Base-by-base conservation (phyloP, 2,888 invertebrate species). In the Campoplex nolae region DNA sequence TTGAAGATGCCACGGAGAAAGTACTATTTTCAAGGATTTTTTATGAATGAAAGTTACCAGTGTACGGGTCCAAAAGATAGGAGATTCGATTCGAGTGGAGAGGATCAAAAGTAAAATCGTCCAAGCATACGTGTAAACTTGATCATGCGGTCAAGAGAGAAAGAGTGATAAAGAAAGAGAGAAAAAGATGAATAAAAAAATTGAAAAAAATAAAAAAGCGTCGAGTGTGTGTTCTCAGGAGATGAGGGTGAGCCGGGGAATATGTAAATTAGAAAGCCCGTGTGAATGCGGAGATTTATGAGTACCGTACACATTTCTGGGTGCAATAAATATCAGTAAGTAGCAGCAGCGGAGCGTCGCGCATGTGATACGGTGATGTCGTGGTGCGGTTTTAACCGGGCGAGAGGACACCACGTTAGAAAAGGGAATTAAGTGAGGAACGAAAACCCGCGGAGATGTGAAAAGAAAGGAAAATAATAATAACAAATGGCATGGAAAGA, bases 211-310 rank as follows among this genome's bases (percentile, higher is more conserved):
- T 75, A 67, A 82, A 88, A 58, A 79, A 75, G 62, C 74, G 78
- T 83, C 58, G 88, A 86, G 82, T 73, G 73, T 82, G 83, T 71
- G 70, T 83, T 70, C 74, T 73, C 58, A 56, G 38, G 73, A 83
- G 85, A 86, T 84, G 90, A 85, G 89, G 88, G 87, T 84, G 88
- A 85, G 88, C 89, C 90, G 89, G 88, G 91, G 93, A 92, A 93
- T 94, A 94, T 94, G 94, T 94, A 94, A 94, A 94, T 94, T 94
- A 94, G 94, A 92, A 94, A 93, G 93, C 92, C 91, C 93, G 94
- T 94, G 94, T 94, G 94, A 94, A 94, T 94, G 93, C 94, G 92
- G 93, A 94, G 94, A 94, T 94, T 94, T 94, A 94, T 94, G 93
- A 92, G 91, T 91, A 89, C 92, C 93, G 92, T 93, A 93, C 94